These are phyloP conservation scores for Geopemphigus sp. DNA, from an alignment of 1,140 invertebrate species.

Conservation along the genomic window DNA sequence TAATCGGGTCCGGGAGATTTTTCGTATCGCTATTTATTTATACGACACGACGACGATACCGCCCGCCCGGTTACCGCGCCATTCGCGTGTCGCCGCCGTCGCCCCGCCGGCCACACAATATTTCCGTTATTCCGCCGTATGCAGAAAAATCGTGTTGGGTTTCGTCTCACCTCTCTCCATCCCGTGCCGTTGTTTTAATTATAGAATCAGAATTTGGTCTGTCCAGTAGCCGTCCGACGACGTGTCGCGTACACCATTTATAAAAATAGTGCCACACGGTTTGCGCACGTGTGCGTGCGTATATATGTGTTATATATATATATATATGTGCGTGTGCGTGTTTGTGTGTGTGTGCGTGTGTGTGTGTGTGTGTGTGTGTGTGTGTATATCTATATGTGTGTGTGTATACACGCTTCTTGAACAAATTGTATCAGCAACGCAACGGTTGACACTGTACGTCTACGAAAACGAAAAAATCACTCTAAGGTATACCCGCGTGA, in stretches of 20 bases:
- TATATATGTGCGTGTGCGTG: not conserved
- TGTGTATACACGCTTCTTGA: not conserved
- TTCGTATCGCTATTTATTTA: not conserved
- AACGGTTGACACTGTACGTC: conserved; percentile 28
- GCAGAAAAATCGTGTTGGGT: conserved; percentile 37
- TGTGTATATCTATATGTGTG: not conserved
- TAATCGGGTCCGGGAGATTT: no score
- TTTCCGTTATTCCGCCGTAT: conserved; percentile 21
- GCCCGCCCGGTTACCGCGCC: no score
- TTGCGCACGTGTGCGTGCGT: not conserved
- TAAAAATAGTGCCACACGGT: conserved; percentile 43
- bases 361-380: not conserved
- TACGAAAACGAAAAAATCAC: conserved; percentile 24
- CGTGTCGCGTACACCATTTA: conserved; percentile 42
- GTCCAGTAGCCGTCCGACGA: conserved; percentile 39
- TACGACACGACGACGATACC: no score
- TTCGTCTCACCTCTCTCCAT: conserved; percentile 47
- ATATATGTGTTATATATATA: no score
- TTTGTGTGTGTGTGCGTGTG: not conserved
- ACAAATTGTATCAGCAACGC: conserved; percentile 30
- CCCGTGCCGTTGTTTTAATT: conserved; percentile 18
- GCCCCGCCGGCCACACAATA: no score
- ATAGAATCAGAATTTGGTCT: conserved; percentile 47
- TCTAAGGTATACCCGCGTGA: conserved; percentile 20
- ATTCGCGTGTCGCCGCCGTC: no score